phyloP scores from a whole-genome alignment of 2,888 invertebrate species.

The Serrognathus titanus region DNA sequence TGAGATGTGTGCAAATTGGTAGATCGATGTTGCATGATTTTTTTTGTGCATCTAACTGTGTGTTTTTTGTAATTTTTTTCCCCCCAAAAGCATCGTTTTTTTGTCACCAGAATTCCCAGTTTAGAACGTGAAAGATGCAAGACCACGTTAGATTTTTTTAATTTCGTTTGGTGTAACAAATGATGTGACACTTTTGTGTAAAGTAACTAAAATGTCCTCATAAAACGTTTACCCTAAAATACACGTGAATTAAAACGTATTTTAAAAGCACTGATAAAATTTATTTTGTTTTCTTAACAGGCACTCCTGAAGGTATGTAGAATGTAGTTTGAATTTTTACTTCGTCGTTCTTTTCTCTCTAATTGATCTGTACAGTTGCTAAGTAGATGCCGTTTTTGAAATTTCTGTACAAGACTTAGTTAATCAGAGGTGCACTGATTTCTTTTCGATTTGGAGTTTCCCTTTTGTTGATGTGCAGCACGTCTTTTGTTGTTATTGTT shows the following conservation, averaged over 20 bases:
- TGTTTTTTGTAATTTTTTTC: neutral
- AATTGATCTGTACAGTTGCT: neutral
- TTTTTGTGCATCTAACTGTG: neutral
- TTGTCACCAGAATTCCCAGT: too few species aligned
- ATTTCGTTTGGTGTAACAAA: neutral
- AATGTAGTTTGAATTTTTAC: constrained; percentile 14
- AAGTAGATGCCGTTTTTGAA: neutral
- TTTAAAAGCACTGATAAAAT: constrained; percentile 31
- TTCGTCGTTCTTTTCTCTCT: neutral
- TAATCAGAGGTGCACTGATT: neutral
- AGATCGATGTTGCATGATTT: constrained; percentile 14
- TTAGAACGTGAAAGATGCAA: too few species aligned
- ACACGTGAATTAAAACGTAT: constrained; percentile 15
- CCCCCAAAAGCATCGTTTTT: neutral
- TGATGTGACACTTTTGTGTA: neutral
- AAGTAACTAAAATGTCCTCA: too few species aligned
- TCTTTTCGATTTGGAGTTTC: neutral
- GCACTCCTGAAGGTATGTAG: constrained; percentile 50
- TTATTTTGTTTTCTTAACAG: constrained; percentile 45
- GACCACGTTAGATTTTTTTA: neutral
- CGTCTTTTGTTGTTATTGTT: neutral
- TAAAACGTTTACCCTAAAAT: constrained; percentile 1
- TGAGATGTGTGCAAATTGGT: constrained; percentile 10
- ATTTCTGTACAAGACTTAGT: neutral
- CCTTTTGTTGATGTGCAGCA: neutral